phyloP scores from a whole-genome alignment of 1,140 invertebrate species.

The Drosophila seguyi region DNA sequence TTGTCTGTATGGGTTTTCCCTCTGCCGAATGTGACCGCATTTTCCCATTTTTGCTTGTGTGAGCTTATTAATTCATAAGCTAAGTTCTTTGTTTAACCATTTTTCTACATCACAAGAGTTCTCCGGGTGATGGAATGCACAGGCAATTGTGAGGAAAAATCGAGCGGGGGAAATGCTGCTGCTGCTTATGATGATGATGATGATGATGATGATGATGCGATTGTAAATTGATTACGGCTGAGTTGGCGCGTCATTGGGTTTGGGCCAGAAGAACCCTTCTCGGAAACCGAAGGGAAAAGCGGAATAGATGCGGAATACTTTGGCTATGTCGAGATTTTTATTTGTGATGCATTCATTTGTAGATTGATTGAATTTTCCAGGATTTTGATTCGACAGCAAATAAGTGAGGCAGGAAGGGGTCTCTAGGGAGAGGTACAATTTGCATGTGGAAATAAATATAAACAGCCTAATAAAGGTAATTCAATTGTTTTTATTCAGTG shows the following conservation, averaged over 20 bases:
- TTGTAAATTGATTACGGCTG: conserved; percentile 37
- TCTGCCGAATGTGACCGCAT: conserved; percentile 41
- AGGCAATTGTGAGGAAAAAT: conserved; percentile 12
- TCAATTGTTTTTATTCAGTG: not conserved
- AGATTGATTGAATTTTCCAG: conserved; percentile 19
- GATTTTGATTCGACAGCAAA: not conserved
- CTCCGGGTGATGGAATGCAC: conserved; percentile 12
- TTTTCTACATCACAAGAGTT: conserved; percentile 30
- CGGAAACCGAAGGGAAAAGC: conserved; percentile 4
- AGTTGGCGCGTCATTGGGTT: not conserved
- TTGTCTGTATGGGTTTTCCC: conserved; percentile 12
- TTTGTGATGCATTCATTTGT: conserved; percentile 19
- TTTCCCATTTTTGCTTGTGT: conserved; percentile 43
- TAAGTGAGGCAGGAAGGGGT: too few relatives aligned
- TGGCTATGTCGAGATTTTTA: conserved; percentile 21
- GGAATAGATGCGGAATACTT: conserved; percentile 4
- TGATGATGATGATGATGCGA: conserved; percentile 35
- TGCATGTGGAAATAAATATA: conserved; percentile 9
- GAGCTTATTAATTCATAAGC: conserved; percentile 75
- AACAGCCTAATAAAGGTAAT: not conserved
- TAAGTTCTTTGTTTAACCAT: conserved; percentile 47
- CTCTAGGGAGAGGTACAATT: not conserved
- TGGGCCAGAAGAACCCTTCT: conserved; percentile 16
- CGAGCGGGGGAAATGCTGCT: not conserved
- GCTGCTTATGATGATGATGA: not conserved